Percentiles rank a stretch among this genome's conserved stretches.
phyloP scores from a whole-genome alignment of 2,113 vertebrate genomes.

The Plestiodon gilberti region DNA sequence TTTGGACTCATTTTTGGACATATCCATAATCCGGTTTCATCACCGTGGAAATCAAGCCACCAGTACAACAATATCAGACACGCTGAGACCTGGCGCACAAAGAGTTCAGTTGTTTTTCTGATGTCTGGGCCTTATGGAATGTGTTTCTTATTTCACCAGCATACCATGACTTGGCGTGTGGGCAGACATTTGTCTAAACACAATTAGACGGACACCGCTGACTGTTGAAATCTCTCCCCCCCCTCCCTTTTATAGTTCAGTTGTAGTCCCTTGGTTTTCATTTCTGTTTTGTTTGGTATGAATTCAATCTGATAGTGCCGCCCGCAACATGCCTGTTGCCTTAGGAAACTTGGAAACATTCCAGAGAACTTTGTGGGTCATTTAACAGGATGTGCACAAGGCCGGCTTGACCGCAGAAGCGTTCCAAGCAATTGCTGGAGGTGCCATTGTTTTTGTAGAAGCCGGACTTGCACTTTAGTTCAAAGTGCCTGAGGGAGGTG shows the following conservation, averaged over 20 bases:
- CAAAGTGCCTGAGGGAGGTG: background rate
- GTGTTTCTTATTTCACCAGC: conserved; percentile 66
- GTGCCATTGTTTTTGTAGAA: conserved; percentile 17
- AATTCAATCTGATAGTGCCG: conserved; percentile 47
- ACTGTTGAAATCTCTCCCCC: conserved; percentile 45
- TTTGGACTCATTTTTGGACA: background rate
- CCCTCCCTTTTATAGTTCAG: conserved; percentile 30
- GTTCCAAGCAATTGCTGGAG: conserved; percentile 10
- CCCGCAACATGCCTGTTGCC: conserved; percentile 4
- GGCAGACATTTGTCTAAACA: conserved; percentile 60
- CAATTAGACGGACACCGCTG: conserved; percentile 39
- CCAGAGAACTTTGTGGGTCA: background rate
- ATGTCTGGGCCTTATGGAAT: conserved; percentile 61
- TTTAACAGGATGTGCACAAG: conserved; percentile 22
- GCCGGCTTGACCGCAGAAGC: conserved; percentile 9
- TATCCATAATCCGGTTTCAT: background rate
- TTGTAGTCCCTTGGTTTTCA: conserved; percentile 31
- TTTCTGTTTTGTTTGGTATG: conserved; percentile 43
- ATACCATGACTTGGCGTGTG: conserved; percentile 57
- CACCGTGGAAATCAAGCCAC: conserved; percentile 7
- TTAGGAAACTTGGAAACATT: conserved; percentile 51
- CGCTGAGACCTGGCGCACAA: conserved; percentile 50
- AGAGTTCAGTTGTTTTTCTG: conserved; percentile 55
- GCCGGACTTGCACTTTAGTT: background rate
- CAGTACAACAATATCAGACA: conserved; percentile 27